Base-by-base conservation (phyloP, 2,797 vertebrate genomes). In the Aldrovandia affinis region DNA sequence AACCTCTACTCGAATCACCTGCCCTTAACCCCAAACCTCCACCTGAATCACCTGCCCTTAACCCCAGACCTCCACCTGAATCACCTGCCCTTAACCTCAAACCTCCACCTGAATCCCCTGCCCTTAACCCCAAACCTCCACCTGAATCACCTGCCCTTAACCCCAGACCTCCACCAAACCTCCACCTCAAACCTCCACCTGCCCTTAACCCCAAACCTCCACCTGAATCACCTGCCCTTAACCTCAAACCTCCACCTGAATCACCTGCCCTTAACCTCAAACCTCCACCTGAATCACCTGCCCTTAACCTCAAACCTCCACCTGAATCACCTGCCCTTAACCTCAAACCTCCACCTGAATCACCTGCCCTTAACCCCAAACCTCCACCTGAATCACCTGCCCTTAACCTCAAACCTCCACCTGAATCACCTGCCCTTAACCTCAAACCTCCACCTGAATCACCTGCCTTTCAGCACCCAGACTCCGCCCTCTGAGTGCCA, bases 301-400 rank as follows among this genome's bases (percentile, higher is more conserved):
- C 44, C 81, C 36, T 28, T 28, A 44, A 36, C 33, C 28, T 57
- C 55, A 33, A 68, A 39, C 78, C 81, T 84, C 75, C 28, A 52
- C 77, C 77, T 63, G 63, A 77, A n/a, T 9, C 85, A 82, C 86
- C 89, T 88, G 94, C 93, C 95, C 95, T 94, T 96, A 95, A 95
- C 36, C 52, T 18, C 14, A 39, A 54, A 22, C 33, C 50, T n/a
- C 65, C 44, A 54, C 30, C 65, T 54, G 8, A 15, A 33, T 81
- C 81, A 88, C 83, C 89, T 86, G 85, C 55, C 55, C 6, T 4
- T 57, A 57, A 22, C 47, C 47, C 47, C 47, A 50, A 3, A 20
- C 65, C 78, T 30, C 33, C 30, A 47, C 10, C 77, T 47, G 9
- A 12, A 33, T 54, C 52, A 63, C 36, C 50, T 10, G 15, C 28